Conservation (phyloP, 2,113 vertebrate genomes). For the Vombatus ursinus region DNA sequence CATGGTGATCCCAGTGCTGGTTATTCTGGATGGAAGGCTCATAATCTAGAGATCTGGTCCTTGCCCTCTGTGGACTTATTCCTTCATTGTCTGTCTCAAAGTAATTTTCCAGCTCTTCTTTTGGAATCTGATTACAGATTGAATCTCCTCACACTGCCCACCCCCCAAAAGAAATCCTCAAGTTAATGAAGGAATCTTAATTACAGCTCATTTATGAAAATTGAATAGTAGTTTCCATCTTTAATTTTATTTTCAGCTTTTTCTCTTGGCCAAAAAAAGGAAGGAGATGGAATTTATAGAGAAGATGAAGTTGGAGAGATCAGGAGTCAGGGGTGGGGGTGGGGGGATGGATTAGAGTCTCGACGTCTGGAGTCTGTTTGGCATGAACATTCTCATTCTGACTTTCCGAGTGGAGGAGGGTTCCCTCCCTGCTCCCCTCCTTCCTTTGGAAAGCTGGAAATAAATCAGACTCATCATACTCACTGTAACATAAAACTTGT, state of each 20-base stretch:
- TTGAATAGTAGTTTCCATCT: not conserved
- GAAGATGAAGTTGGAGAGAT: not conserved
- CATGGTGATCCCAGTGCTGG: not conserved
- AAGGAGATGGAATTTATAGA: not conserved
- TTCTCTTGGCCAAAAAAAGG: not conserved
- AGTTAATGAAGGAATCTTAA: not conserved
- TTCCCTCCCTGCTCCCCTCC: not conserved
- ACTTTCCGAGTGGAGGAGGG: not conserved
- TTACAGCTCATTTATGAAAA: not conserved
- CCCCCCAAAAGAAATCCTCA: not conserved
- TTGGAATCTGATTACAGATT: not conserved
- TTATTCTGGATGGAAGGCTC: not conserved
- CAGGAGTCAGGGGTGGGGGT: not conserved
- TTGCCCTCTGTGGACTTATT: not conserved
- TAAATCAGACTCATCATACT: slow-evolving; percentile 1
- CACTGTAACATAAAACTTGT: slow-evolving; percentile 21
- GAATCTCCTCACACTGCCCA: not conserved
- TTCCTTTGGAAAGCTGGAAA: slow-evolving; percentile 15
- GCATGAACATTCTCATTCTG: not conserved
- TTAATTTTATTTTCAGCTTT: slow-evolving; percentile 11
- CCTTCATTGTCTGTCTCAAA: not conserved
- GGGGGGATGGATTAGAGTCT: not conserved
- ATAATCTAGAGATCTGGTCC: not conserved
- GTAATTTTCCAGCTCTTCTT: not conserved
- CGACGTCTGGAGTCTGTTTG: not conserved